These are phyloP conservation scores for Ahaetulla prasina DNA, from an alignment of 2,113 vertebrate genomes.

Conservation along the genomic window DNA sequence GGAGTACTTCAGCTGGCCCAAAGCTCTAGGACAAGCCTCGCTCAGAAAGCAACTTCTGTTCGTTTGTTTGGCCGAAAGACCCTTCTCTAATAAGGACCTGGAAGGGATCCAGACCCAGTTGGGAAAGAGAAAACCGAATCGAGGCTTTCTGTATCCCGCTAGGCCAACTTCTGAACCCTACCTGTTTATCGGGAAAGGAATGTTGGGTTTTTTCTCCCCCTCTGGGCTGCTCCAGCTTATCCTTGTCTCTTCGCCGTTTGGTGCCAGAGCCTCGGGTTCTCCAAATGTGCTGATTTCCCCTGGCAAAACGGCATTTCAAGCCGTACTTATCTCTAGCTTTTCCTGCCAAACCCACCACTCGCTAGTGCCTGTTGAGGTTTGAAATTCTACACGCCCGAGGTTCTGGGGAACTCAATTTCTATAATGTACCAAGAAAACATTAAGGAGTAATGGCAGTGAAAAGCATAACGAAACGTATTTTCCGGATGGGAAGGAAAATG, in stretches of 20 bases:
- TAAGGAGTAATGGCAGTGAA: not conserved
- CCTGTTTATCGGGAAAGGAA: not conserved
- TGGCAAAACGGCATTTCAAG: not conserved
- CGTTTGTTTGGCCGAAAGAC: not conserved
- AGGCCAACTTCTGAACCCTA: not conserved
- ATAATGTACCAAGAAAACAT: not conserved
- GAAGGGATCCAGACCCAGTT: not conserved
- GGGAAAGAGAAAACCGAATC: not conserved
- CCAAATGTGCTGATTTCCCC: not conserved
- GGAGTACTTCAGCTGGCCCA: not conserved
- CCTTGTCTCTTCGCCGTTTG: not conserved
- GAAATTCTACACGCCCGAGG: not conserved
- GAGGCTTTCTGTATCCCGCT: not conserved
- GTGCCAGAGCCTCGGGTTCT: not conserved
- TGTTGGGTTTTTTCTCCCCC: not conserved
- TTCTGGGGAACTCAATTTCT: not conserved
- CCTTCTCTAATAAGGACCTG: slow-evolving; percentile 5
- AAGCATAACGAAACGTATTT: not conserved
- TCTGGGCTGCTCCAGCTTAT: not conserved
- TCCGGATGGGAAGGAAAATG: not conserved
- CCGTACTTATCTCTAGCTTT: not conserved
- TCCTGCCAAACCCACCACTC: not conserved
- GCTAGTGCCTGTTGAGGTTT: not conserved
- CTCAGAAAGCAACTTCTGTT: slow-evolving; percentile 38
- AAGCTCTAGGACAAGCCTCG: not conserved